Conservation (phyloP, 2,113 vertebrate species). For the Pandion haliaetus region DNA sequence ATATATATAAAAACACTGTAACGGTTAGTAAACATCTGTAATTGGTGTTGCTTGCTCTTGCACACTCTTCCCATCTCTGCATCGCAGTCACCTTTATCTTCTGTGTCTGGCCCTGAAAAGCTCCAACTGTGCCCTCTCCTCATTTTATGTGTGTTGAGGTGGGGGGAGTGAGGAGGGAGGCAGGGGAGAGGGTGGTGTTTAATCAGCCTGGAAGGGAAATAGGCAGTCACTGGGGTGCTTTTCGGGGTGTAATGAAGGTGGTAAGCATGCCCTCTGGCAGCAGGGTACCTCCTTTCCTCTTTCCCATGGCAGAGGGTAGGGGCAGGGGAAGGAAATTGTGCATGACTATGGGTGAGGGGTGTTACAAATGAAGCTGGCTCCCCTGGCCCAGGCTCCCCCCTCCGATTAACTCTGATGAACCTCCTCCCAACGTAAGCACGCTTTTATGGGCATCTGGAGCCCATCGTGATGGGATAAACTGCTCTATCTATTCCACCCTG, state of each 20-base stretch:
- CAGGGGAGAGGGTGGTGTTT: neutral
- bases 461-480: neutral
- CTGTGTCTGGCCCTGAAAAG: neutral
- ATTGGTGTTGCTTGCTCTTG: neutral
- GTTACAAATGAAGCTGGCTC: neutral
- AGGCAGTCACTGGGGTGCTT: neutral
- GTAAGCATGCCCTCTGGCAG: conserved; percentile 46
- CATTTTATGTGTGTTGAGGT: neutral
- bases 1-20: neutral
- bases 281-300: neutral
- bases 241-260: neutral
- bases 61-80: neutral
- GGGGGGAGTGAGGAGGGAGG: neutral
- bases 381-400: neutral
- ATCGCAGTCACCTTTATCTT: neutral
- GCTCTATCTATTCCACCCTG: neutral
- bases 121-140: neutral
- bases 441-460: neutral
- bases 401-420: neutral
- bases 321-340: neutral
- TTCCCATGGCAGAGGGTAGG: neutral
- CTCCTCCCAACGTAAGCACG: neutral
- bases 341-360: neutral
- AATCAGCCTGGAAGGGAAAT: conserved; percentile 36
- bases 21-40: neutral